Conservation (phyloP, 2,113 vertebrate genomes). For the Pterocles gutturalis region DNA sequence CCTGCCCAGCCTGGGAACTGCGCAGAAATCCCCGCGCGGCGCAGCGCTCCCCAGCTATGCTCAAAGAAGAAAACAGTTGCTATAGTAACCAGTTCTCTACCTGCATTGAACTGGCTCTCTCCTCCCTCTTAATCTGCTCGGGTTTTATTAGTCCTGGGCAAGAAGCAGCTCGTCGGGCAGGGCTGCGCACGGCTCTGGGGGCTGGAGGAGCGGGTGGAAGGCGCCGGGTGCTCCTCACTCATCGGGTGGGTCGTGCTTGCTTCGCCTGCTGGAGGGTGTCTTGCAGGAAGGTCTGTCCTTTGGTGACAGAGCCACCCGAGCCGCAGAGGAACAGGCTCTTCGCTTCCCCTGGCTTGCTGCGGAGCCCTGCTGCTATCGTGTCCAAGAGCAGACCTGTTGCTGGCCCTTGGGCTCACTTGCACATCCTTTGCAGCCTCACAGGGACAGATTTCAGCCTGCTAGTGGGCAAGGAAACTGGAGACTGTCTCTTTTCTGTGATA, state of each 20-base stretch:
- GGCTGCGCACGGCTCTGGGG: not conserved
- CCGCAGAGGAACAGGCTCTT: not conserved
- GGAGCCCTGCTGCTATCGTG: not conserved
- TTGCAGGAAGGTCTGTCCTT: not conserved
- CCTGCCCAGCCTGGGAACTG: not conserved
- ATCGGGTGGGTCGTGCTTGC: not conserved
- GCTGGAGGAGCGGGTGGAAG: not conserved
- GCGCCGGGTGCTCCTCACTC: not conserved
- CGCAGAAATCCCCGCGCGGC: not conserved
- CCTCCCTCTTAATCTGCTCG: not conserved
- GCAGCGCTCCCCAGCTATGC: not conserved
- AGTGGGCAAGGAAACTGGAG: not conserved
- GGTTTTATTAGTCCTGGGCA: not conserved
- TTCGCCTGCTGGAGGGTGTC: not conserved
- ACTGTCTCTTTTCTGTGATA: not conserved
- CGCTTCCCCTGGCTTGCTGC: not conserved
- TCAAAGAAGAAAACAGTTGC: constrained; percentile 51
- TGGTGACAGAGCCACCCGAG: not conserved
- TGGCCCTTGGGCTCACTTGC: not conserved
- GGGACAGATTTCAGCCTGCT: not conserved
- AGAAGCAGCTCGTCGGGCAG: not conserved
- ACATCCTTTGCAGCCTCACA: not conserved
- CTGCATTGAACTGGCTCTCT: not conserved
- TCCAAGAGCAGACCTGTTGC: not conserved
- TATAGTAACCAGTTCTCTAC: constrained; percentile 44